Percentiles rank a stretch among this genome's conserved stretches.
These are phyloP conservation scores for Stigmatopora argus DNA, from an alignment of 2,113 vertebrate species.

Conservation along the genomic window DNA sequence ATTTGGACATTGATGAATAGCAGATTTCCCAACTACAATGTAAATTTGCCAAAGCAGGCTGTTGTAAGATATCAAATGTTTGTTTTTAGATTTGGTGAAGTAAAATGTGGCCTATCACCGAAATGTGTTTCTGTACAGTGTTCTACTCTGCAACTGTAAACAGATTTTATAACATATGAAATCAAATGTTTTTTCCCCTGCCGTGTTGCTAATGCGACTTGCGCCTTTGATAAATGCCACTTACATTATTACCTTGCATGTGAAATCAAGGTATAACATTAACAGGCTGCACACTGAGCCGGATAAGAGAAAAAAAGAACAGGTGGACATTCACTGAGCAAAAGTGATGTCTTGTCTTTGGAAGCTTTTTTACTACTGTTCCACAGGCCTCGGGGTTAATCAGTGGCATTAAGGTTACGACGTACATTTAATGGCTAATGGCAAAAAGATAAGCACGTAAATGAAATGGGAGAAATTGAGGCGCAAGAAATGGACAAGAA, in stretches of 20 bases:
- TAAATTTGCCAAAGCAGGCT: too few relatives aligned
- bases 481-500: slow-evolving; percentile 37
- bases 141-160: too few relatives aligned
- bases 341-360: slow-evolving; percentile 58
- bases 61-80: too few relatives aligned
- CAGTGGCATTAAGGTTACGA: slow-evolving; percentile 84
- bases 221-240: slow-evolving; percentile 85
- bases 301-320: slow-evolving; percentile 74
- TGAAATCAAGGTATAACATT: slow-evolving; percentile 93
- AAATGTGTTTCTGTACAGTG: too few relatives aligned
- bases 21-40: too few relatives aligned
- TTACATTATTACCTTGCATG: slow-evolving; percentile 96
- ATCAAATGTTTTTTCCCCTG: slow-evolving; percentile 76
- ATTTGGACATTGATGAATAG: too few relatives aligned
- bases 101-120: too few relatives aligned
- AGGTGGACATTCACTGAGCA: slow-evolving; percentile 36
- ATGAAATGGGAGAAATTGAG: slow-evolving; percentile 67
- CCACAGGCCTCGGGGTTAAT: slow-evolving; percentile 66
- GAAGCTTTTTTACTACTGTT: slow-evolving; percentile 51
- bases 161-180: too few relatives aligned
- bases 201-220: too few relatives aligned
- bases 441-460: slow-evolving; percentile 66
- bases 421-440: slow-evolving; percentile 78
- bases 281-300: slow-evolving; percentile 83
- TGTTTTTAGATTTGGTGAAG: too few relatives aligned